A percentile compares a stretch with the other conserved stretches of the same genome.
Conservation (phyloP, 2,113 vertebrate species). For the Polypterus bichir region DNA sequence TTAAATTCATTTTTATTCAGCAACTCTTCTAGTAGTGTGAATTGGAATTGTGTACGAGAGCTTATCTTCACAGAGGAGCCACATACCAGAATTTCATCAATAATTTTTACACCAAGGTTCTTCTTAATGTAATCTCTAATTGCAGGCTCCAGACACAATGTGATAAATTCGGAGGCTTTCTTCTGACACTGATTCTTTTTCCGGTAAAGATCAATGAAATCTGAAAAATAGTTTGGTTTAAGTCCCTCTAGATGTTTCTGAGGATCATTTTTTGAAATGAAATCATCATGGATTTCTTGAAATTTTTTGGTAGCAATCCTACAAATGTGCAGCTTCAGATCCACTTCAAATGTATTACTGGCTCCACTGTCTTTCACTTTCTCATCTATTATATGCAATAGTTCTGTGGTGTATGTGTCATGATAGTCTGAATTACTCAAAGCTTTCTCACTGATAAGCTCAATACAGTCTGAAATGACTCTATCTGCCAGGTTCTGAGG, state of each 20-base stretch:
- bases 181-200: conserved; percentile 38
- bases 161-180: conserved; percentile 31
- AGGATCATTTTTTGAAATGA: conserved; percentile 39
- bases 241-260: conserved; percentile 12
- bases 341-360: conserved; percentile 18
- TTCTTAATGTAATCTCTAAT: conserved; percentile 32
- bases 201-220: conserved; percentile 36
- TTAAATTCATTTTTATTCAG: not conserved
- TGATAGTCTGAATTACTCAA: conserved; percentile 13
- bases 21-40: conserved; percentile 27
- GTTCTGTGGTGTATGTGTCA: conserved; percentile 30
- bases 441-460: not conserved
- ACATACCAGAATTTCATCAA: conserved; percentile 24
- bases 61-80: conserved; percentile 20
- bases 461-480: not conserved
- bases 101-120: conserved; percentile 29
- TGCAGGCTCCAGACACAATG: conserved; percentile 37
- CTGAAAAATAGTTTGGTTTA: conserved; percentile 17
- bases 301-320: conserved; percentile 35
- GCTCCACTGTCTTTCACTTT: fast-evolving
- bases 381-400: conserved; percentile 25
- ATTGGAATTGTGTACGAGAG: conserved; percentile 25
- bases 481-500: conserved; percentile 3
- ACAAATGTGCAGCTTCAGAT: conserved; percentile 39
- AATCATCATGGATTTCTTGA: conserved; percentile 36